Base-by-base conservation (phyloP, 2,113 vertebrate species). In the Platysternon megacephalum region DNA sequence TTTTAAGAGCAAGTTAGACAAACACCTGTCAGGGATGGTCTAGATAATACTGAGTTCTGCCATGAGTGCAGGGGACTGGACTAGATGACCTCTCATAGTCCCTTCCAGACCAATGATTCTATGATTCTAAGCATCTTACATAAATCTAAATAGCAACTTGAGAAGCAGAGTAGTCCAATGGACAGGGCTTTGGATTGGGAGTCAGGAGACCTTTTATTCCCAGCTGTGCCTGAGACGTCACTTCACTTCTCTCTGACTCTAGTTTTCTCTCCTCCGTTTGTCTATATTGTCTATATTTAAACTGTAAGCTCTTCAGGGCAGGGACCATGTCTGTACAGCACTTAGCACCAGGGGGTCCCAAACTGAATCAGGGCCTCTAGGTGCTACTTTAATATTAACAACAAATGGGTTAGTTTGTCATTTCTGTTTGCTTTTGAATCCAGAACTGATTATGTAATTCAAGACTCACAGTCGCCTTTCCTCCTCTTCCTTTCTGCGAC, bases 391-490 rank as follows among this genome's bases (percentile, higher is more conserved):
- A 35, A 2, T 16, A 92, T 5, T n/a, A 82, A 84, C 80, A 82
- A 1, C 0, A 0, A 68, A 4, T 9, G 80, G 13, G 76, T 49
- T 84, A 29, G 88, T 80, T 29, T 17, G 48, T 8, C 24, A 72
- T 91, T 85, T 39, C 32, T 79, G 29, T 58, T 93, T 52, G 49
- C 44, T 87, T 84, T 65, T 91, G 39, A 21, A 48, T 83, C 68
- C 32, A 79, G 28, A 93, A 84, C 4, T 5, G 53, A 39, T 4
- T 81, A 79, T 5, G 55, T 85, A 85, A 87, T 58, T n/a, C 56
- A 58, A 10, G 72, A 98, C 99, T 99, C 94, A 99, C 99, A 99
- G 97, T 2, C 98, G 96, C 61, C 99, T 97, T 7, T 99, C 99
- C 13, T 99, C 99, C 89, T 99, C 99, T 39, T 99, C 99, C 97